Evolutionary conservation across 2,113 vertebrate species (phyloP), one percentile per base, ranked within the genome.

Genomic region (Bostrychus sinensis): DNA sequence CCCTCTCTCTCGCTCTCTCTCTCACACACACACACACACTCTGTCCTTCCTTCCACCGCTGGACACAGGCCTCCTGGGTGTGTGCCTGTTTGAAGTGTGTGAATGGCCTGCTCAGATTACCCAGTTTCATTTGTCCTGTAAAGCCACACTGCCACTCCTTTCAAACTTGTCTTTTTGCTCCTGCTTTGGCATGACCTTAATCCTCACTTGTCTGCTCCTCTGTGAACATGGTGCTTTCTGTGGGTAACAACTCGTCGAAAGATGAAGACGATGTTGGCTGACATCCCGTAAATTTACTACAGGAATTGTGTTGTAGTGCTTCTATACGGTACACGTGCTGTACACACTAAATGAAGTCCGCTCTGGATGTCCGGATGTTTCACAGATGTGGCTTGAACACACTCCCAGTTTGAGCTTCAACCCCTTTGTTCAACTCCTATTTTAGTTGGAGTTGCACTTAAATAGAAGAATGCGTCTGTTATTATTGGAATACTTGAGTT

Each of bases 71-170:
- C 70, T 77, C 66, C 57, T 74, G 78, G 41, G 79, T 45, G 55
- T 71, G 69, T 63, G 77, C 12, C 22, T 66, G 72, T 25, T 28
- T 66, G 17, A 62, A 12, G 64, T 71, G 81, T 63, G 63, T 51
- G 77, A 81, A 76, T 68, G 60, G 38, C 60, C 74, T 59, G 37
- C 82, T 89, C 86, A 56, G 67, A 85, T 89, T 88, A 86, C 85
- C 28, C 1, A 34, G 46, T 60, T 56, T 75, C 56, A 75, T 85
- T 86, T 80, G 71, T 79, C 65, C 75, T 63, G 41, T 48, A 28
- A 75, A 80, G 66, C 71, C 46, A 32, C 38, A 22, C 37, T 48
- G 72, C 82, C 75, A 67, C 85, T 80, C 85, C 84, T 85, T 79
- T 42, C 51, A 70, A 62, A 73, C 72, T 46, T 70, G 54, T 62